Percentiles rank a stretch among this genome's conserved stretches.
These are phyloP conservation scores for Scaptomyza polygonia DNA, from an alignment of 2,888 invertebrate genomes.

Conservation along the genomic window DNA sequence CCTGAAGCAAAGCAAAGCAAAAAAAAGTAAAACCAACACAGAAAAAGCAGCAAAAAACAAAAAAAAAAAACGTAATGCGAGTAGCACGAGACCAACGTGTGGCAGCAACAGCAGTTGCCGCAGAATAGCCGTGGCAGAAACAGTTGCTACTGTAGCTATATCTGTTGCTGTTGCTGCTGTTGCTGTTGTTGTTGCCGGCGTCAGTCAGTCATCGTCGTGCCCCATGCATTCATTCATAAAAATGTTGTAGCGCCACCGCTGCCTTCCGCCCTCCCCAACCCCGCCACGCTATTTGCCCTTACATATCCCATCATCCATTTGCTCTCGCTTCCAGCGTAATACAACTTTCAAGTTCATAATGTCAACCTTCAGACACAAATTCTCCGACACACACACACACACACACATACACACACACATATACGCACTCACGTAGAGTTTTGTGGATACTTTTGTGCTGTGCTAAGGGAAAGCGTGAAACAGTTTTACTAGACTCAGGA, in stretches of 20 bases:
- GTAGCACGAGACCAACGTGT: conserved; percentile 54
- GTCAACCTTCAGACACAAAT: conserved; percentile 79
- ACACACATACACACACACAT: conserved; percentile 43
- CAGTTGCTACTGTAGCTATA: conserved; percentile 10
- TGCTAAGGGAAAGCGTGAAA: conserved; percentile 68
- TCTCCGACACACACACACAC: conserved; percentile 34
- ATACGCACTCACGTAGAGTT: conserved; percentile 23
- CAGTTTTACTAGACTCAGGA: conserved; percentile 64
- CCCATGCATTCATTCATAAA: conserved; percentile 78
- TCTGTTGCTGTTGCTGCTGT: conserved; percentile 19
- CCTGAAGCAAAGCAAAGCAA: conserved; percentile 21
- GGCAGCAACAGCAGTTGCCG: conserved; percentile 21
- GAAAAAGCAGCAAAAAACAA: neutral
- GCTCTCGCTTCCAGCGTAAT: conserved; percentile 37
- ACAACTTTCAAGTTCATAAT: conserved; percentile 83
- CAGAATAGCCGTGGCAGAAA: neutral
- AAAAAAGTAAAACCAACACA: neutral
- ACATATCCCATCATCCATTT: neutral
- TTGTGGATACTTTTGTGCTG: conserved; percentile 24
- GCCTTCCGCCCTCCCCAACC: too few species aligned
- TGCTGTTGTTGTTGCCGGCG: conserved; percentile 18
- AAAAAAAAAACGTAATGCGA: conserved; percentile 45
- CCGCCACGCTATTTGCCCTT: too few species aligned
- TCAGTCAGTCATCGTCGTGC: conserved; percentile 48
- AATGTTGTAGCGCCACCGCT: conserved; percentile 47